These are phyloP conservation scores for Protonemura montana DNA, from an alignment of 2,888 invertebrate species.

Conservation along the genomic window DNA sequence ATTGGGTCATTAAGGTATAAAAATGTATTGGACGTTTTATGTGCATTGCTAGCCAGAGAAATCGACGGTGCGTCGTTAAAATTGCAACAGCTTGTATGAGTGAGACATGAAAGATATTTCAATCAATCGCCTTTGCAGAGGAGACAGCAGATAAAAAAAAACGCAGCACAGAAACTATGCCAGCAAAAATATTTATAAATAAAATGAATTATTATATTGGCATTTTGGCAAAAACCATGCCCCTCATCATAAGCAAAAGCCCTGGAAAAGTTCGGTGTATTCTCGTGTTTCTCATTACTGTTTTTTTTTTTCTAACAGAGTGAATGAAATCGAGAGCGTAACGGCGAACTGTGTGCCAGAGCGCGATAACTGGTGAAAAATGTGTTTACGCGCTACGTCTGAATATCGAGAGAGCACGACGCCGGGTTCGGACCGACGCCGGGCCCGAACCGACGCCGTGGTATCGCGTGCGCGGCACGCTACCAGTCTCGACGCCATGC, in stretches of 20 bases:
- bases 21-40: background rate
- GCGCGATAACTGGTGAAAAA: conserved; percentile 40
- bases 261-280: background rate
- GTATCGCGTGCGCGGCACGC: background rate
- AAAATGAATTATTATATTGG: background rate
- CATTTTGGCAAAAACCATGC: background rate
- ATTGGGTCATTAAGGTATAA: background rate
- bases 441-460: background rate
- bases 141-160: background rate
- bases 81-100: background rate
- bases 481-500: background rate
- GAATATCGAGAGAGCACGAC: background rate
- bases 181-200: background rate
- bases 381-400: conserved; percentile 45
- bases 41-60: background rate
- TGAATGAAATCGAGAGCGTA: background rate
- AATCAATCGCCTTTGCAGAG: background rate
- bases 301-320: background rate
- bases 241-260: background rate
- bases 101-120: background rate
- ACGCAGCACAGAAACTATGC: background rate
- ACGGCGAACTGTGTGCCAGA: background rate
- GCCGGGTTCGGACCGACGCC: background rate
- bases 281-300: background rate
- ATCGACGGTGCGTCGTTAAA: background rate